Base-by-base conservation (phyloP, 2,888 invertebrate species). In the Drosophila atroscutellata region DNA sequence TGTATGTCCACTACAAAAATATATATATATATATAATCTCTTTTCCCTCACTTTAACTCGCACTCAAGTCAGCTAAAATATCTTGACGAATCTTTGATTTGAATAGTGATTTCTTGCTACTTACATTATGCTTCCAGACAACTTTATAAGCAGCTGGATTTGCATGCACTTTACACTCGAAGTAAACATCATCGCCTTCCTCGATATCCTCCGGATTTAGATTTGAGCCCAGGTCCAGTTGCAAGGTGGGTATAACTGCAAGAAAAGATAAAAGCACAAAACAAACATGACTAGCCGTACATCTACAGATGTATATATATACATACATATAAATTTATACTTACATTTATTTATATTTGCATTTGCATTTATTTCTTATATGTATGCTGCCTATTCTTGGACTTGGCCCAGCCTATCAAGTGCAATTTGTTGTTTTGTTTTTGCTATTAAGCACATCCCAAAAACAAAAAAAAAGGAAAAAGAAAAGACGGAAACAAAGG, bases 121-220 rank as follows among this genome's bases (percentile, higher is more conserved):
- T 96, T 94, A 96, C 96, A 93, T 96, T 96, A 93, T 96, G 96
- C 87, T 95, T 95, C 97, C 97, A 97, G 71, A 96, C 94, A 85
- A 97, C 96, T 94, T 96, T 96, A 93, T 96, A 96, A 85, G 96
- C 96, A 92, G 94, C 94, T 18, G 97, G 97, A 94, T 96, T 96
- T 79, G 96, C 95, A 91, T 95, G 94, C 86, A 96, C 95, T 93
- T 95, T 95, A 93, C 97, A 97, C 93, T 96, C 96, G 91, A 96
- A 96, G 92, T 96, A 96, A 79, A 96, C 96, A 93, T 96, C 96
- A 91, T 96, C 96, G 72, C 96, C 96, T 93, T 97, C 97, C 90
- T 96, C 96, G 86, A 97, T 96, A 92, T 96, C 96, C 84, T 95
- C 95, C 1, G 96, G 96, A 93, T 96, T 96, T 91, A 97, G 94